Conservation (phyloP, 92 coral and sea anemone genomes). For the Diadumene lineata region DNA sequence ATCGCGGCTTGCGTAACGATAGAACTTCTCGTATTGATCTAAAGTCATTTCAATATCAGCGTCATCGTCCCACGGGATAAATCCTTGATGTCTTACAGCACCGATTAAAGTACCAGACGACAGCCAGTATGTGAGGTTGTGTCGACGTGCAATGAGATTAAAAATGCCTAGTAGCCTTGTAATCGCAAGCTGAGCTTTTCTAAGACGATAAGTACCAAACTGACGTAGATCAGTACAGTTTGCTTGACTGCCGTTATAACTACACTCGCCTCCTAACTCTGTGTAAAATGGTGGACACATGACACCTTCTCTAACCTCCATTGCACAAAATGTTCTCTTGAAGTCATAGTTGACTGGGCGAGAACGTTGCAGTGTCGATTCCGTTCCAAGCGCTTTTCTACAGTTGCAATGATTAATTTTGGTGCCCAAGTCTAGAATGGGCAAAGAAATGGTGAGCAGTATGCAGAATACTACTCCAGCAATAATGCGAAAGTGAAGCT, state of each 20-base stretch:
- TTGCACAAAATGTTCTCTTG: slow-evolving; percentile 15
- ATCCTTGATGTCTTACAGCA: slow-evolving; percentile 75
- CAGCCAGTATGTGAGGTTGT: slow-evolving; percentile 59
- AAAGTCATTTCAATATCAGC: slow-evolving; percentile 59
- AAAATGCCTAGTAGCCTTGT: slow-evolving; percentile 60
- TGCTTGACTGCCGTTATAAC: background rate
- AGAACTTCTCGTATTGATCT: slow-evolving; percentile 58
- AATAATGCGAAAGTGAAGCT: too few relatives aligned
- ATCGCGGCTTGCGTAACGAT: slow-evolving; percentile 49
- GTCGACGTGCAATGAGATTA: slow-evolving; percentile 57
- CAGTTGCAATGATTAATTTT: background rate
- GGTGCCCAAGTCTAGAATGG: background rate
- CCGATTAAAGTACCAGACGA: slow-evolving; percentile 69
- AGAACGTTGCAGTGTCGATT: too few relatives aligned
- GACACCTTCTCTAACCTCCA: slow-evolving; percentile 33
- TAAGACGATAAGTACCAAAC: slow-evolving; percentile 18
- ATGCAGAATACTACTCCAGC: too few relatives aligned
- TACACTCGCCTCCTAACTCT: slow-evolving; percentile 60
- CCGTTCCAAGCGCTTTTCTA: too few relatives aligned
- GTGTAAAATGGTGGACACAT: slow-evolving; percentile 79
- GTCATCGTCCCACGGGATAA: slow-evolving; percentile 79
- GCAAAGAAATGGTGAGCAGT: too few relatives aligned
- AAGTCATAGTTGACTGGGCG: slow-evolving; percentile 6
- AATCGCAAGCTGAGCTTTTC: slow-evolving; percentile 64
- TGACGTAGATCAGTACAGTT: slow-evolving; percentile 66